phyloP scores from a whole-genome alignment of 2,797 vertebrate species.

The Valencia hispanica region DNA sequence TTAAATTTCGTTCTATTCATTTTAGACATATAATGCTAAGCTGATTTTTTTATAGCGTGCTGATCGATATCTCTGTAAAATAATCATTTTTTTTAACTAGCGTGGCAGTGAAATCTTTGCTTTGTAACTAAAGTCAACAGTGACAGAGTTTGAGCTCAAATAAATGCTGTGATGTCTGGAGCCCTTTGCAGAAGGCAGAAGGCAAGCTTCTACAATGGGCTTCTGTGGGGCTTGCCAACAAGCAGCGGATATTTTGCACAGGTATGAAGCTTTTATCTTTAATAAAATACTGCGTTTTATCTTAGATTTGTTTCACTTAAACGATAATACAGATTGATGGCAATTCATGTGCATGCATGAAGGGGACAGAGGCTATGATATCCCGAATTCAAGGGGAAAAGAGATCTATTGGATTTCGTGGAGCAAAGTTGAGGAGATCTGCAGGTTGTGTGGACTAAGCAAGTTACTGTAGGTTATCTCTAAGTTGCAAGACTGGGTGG shows the following conservation, averaged over 20 bases:
- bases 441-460: slow-evolving; percentile 55
- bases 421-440: slow-evolving; percentile 65
- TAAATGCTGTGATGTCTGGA: slow-evolving; percentile 92
- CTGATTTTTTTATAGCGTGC: slow-evolving; percentile 93
- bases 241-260: slow-evolving; percentile 75
- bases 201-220: slow-evolving; percentile 77
- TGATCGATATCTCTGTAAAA: slow-evolving; percentile 99
- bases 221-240: slow-evolving; percentile 75
- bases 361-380: slow-evolving; percentile 32
- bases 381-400: slow-evolving; percentile 61
- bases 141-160: slow-evolving; percentile 93
- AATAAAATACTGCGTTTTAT: slow-evolving; percentile 11
- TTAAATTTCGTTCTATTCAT: slow-evolving; percentile 88
- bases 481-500: slow-evolving; percentile 50
- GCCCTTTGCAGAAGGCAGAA: slow-evolving; percentile 84
- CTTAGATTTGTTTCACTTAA: slow-evolving; percentile 6
- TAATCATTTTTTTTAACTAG: slow-evolving; percentile 98
- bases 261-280: slow-evolving; percentile 79
- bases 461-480: slow-evolving; percentile 42
- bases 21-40: slow-evolving; percentile 92
- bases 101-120: slow-evolving; percentile 99
- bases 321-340: slow-evolving; percentile 15
- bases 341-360: slow-evolving; percentile 28
- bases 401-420: slow-evolving; percentile 70
- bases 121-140: slow-evolving; percentile 99